Evolutionary conservation across 2,113 vertebrate species (phyloP).

Genomic region (Vicugna pacos): DNA sequence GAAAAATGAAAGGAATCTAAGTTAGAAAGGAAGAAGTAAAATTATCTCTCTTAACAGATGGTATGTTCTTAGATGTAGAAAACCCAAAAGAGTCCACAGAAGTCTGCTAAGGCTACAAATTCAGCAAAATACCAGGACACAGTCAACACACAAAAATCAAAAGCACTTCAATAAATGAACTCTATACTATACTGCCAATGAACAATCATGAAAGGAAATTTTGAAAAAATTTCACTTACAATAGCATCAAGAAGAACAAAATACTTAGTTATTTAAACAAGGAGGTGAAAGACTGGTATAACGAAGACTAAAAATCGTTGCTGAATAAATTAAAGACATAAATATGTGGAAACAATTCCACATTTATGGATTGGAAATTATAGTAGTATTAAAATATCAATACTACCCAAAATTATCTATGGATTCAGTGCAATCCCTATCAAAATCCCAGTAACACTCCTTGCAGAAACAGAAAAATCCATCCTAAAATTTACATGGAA

Average conservation of each 20-base stretch:
- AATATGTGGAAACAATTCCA: background rate
- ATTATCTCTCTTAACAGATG: background rate
- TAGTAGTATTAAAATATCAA: background rate
- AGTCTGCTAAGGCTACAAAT: background rate
- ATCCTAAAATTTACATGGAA: background rate
- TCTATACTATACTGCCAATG: background rate
- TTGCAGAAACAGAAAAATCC: background rate
- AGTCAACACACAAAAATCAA: background rate
- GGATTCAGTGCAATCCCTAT: background rate
- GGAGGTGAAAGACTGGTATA: background rate
- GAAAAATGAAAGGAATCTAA: background rate
- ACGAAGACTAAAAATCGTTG: background rate
- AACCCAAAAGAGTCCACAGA: background rate
- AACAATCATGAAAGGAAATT: background rate
- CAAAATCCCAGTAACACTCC: background rate
- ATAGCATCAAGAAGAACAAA: slow-evolving; percentile 14
- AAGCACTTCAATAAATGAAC: background rate
- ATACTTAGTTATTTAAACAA: slow-evolving; percentile 10
- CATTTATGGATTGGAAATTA: background rate
- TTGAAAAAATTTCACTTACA: background rate
- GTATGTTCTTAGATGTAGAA: background rate
- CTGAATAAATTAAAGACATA: background rate
- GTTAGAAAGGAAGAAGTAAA: background rate
- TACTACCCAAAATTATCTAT: background rate
- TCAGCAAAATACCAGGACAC: background rate